Evolutionary conservation across 2,888 invertebrate species (phyloP), one percentile per base, ranked within the genome.

Genomic region (Thelaira solivaga): DNA sequence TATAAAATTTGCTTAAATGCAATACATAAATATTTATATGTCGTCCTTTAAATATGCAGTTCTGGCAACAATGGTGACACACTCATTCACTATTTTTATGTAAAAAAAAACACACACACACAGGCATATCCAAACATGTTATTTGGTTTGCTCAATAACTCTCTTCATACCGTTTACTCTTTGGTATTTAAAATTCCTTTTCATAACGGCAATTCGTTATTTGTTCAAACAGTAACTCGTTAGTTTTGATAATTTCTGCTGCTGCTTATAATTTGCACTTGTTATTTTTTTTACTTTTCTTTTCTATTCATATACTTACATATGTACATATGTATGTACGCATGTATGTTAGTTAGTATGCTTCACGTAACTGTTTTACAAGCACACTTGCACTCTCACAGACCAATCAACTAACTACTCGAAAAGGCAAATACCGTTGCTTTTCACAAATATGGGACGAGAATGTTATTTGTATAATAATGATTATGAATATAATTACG

Each of bases 31-130:
- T n/a, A n/a, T n/a, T n/a, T n/a, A n/a, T n/a, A n/a, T n/a, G n/a
- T n/a, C n/a, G n/a, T n/a, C n/a, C n/a, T n/a, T n/a, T n/a, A n/a
- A n/a, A n/a, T n/a, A n/a, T n/a, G n/a, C n/a, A n/a, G n/a, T n/a
- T n/a, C n/a, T n/a, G n/a, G n/a, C n/a, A n/a, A n/a, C n/a, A n/a
- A n/a, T n/a, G n/a, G 24, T 73, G 69, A 53, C 53, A 74, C 69
- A 74, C 69, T 78, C 78, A 78, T 74, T 78, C 74, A 78, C 74
- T 74, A 78, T 64, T 29, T 59, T 34, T 45, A 20, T 34, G 5
- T 29, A 64, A 29, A 55, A 67, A 16, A 51, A 65, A 43, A 16
- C 24, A 45, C 55, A 71, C 31, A 34, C 11, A 26, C 36, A 18
- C 41, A 55, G 34, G 55, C 43, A 34, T 13, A 26, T 45, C 20